Percentiles rank a stretch among this genome's conserved stretches.
These are phyloP conservation scores for Oncorhynchus gorbuscha DNA, from an alignment of 2,113 vertebrate genomes.

Conservation along the genomic window DNA sequence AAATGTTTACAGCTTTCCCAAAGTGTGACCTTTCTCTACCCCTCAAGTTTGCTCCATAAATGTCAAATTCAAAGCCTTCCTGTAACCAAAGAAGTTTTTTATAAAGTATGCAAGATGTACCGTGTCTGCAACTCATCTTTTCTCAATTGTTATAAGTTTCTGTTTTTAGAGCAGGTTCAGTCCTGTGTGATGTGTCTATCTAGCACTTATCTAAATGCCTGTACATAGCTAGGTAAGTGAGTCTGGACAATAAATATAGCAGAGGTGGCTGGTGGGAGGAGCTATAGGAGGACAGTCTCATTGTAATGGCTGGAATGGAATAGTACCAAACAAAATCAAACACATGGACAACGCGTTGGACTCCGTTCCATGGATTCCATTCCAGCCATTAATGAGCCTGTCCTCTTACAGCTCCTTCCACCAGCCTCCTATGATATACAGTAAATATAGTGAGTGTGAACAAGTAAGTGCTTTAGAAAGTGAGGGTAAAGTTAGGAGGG, in stretches of 20 bases:
- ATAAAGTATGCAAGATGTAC: slow-evolving; percentile 7
- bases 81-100: background rate
- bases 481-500: slow-evolving; percentile 46
- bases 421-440: slow-evolving; percentile 27
- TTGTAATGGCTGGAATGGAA: too few relatives aligned
- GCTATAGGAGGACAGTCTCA: too few relatives aligned
- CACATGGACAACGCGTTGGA: too few relatives aligned
- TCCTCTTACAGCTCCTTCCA: too few relatives aligned
- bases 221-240: slow-evolving; percentile 28
- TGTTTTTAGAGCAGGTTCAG: slow-evolving; percentile 4
- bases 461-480: slow-evolving; percentile 50
- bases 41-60: slow-evolving; percentile 6
- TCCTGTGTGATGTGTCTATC: slow-evolving; percentile 19
- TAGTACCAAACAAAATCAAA: too few relatives aligned
- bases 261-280: too few relatives aligned
- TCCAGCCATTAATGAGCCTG: too few relatives aligned
- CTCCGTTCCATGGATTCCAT: too few relatives aligned
- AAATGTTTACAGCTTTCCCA: slow-evolving; percentile 57
- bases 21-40: slow-evolving; percentile 12
- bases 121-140: background rate
- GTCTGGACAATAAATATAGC: slow-evolving; percentile 38
- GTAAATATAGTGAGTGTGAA: slow-evolving; percentile 46
- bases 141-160: slow-evolving; percentile 6
- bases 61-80: slow-evolving; percentile 11
- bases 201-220: background rate